phyloP scores from a whole-genome alignment of 1,140 invertebrate genomes.

The Hylaeus anthracinus region DNA sequence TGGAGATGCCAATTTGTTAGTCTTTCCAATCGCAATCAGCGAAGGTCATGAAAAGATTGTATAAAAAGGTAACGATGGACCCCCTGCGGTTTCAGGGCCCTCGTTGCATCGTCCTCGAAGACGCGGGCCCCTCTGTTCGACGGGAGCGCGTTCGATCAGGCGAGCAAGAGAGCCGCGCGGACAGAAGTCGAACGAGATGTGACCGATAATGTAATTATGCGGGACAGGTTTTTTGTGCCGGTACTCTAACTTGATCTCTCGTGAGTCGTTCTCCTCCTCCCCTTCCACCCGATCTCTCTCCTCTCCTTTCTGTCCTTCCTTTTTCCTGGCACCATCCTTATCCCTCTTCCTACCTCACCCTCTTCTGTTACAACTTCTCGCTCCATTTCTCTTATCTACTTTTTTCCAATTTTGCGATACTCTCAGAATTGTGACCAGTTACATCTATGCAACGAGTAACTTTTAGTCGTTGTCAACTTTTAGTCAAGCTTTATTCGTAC shows the following conservation, averaged over 20 bases:
- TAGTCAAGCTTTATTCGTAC: no score
- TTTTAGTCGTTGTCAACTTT: no score
- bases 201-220: conserved; percentile 76
- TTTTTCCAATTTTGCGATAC: conserved; percentile 1
- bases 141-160: conserved; percentile 36
- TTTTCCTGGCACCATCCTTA: background rate
- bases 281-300: conserved; percentile 24
- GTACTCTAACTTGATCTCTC: conserved; percentile 56
- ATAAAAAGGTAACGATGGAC: conserved; percentile 16
- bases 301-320: conserved; percentile 16
- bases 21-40: background rate
- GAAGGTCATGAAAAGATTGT: background rate
- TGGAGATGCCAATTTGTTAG: background rate
- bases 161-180: conserved; percentile 32
- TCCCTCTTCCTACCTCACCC: background rate
- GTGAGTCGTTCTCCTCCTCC: conserved; percentile 32
- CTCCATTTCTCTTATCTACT: background rate
- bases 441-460: no score
- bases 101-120: conserved; percentile 30
- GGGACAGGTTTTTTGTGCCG: conserved; percentile 73
- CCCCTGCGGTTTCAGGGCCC: conserved; percentile 33
- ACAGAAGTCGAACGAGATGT: conserved; percentile 73
- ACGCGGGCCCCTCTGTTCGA: conserved; percentile 17
- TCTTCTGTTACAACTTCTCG: no score
- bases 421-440: no score